Evolutionary conservation across 2,888 invertebrate genomes (phyloP).

Genomic region (Xanthorhoe spadicearia): DNA sequence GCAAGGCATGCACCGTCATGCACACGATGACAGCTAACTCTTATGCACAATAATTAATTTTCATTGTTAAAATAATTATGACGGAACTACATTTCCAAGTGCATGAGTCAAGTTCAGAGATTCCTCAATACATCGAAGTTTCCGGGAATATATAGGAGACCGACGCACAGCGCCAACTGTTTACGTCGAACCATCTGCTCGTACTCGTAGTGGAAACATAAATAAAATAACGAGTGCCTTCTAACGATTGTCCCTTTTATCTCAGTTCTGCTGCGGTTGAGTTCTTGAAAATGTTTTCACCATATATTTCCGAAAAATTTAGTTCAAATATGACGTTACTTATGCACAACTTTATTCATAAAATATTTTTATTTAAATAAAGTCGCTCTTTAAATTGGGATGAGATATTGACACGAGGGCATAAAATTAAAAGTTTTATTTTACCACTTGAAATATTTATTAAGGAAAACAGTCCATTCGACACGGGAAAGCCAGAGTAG

Average conservation of each 20-base stretch:
- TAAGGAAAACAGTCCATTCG: slow-evolving; percentile 33
- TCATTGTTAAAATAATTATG: slow-evolving; percentile 7
- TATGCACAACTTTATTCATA: not conserved
- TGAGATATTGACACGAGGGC: slow-evolving; percentile 7
- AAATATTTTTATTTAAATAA: not conserved
- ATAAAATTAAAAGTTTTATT: slow-evolving; percentile 18
- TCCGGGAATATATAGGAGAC: slow-evolving; percentile 37
- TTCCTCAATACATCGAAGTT: slow-evolving; percentile 35
- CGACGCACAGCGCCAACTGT: slow-evolving; percentile 40
- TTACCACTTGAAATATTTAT: slow-evolving; percentile 37
- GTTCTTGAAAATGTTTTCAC: slow-evolving; percentile 18
- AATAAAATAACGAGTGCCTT: slow-evolving; percentile 26
- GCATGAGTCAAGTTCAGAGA: slow-evolving; percentile 43
- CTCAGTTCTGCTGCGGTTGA: slow-evolving; percentile 12
- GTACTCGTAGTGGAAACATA: slow-evolving; percentile 29
- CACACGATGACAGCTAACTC: not conserved
- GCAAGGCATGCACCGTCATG: not conserved
- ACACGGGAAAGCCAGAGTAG: slow-evolving; percentile 39
- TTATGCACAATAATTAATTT: not conserved
- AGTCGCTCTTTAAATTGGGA: not conserved
- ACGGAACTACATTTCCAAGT: slow-evolving; percentile 22
- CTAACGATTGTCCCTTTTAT: slow-evolving; percentile 29
- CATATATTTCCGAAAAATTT: slow-evolving; percentile 7
- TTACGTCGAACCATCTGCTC: slow-evolving; percentile 36
- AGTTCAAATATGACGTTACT: slow-evolving; percentile 12